Evolutionary conservation across 35 echinoderm and acorn worm genomes (phyloP), one percentile per base, ranked within the genome.

Genomic region (Hemicentrotus pulcherrimus): DNA sequence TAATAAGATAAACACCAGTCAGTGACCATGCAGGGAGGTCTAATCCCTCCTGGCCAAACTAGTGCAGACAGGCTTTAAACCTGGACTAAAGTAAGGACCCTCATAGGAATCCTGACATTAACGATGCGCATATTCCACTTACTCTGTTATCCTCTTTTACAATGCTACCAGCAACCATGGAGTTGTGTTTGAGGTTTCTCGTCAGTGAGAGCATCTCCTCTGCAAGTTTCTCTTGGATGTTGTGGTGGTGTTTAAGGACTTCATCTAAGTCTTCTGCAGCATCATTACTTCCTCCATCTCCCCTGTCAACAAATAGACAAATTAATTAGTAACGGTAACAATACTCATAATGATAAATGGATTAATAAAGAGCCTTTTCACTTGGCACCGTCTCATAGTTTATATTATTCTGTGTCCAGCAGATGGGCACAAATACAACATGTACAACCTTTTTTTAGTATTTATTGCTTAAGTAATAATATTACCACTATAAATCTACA

Each of bases 201-300:
- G 97, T 97, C 24, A 99, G 60, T 31, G 96, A 97, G 4, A 99
- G 48, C 98, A 99, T 99, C 87, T 99, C 97, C 91, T 99, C 98
- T 32, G 98, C 98, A 46, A 99, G 92, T 45, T 99, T 99, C 96
- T 99, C 98, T 85, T 99, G 98, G n/a, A 97, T 92, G 71, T 97
- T 96, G 41, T 96, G 95, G 32, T 99, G 98, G 95, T 99, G 98
- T 86, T 97, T 96, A 32, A 99, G 65, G 22, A 99, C 94, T 7
- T 91, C 96, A 94, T 99, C 98, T 14, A 99, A 61, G 48, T 99
- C 98, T 24, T 99, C 98, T 10, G 96, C 86, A 0, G 95, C 86
- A 31, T 95, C 92, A 28, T 95, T 85, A 8, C 11, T 47, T 10
- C 96, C 96, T 91, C 52, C 85, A 65, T 60, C 78, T 71, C 88